Percentiles rank a stretch among this genome's conserved stretches.
Conservation (phyloP, 1,140 invertebrate species). For the Drosophila aff. region DNA sequence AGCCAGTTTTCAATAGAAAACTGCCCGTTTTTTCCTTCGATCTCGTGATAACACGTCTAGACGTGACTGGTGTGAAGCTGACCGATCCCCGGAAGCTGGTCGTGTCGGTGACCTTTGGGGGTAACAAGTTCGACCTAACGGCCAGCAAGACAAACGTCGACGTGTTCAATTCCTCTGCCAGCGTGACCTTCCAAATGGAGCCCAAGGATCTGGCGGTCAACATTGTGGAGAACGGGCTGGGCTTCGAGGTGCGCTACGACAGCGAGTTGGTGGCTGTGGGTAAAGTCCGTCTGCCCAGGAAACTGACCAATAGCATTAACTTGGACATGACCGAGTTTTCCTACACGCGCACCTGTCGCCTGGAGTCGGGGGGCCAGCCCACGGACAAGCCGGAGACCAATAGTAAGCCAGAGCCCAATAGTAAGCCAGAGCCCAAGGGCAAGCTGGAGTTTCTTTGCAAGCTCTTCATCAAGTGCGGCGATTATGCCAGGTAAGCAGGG, state of each 20-base stretch:
- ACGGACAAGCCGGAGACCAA: too few relatives aligned
- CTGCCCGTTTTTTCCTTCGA: slow-evolving; percentile 27
- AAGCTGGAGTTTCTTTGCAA: slow-evolving; percentile 29
- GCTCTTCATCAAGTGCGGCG: slow-evolving; percentile 30
- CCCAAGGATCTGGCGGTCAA: slow-evolving; percentile 1
- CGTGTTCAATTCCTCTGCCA: slow-evolving; percentile 22
- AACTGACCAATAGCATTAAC: neutral
- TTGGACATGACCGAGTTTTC: slow-evolving; percentile 30
- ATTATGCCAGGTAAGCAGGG: slow-evolving; percentile 27
- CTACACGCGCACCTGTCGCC: slow-evolving; percentile 18
- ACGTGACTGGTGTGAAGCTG: slow-evolving; percentile 2
- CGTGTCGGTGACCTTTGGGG: slow-evolving; percentile 13
- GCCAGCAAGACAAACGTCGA: slow-evolving; percentile 10
- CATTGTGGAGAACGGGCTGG: slow-evolving; percentile 3
- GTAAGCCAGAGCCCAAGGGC: neutral
- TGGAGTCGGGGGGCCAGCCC: neutral
- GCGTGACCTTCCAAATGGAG: slow-evolving; percentile 9
- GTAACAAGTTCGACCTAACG: slow-evolving; percentile 1
- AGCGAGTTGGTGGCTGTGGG: neutral
- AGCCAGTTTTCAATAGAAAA: slow-evolving; percentile 3
- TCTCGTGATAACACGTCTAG: slow-evolving; percentile 18
- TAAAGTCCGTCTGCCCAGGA: neutral
- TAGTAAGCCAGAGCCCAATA: neutral
- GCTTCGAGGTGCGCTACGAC: slow-evolving; percentile 25
- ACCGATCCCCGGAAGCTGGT: slow-evolving; percentile 20